Percentiles rank a stretch among this genome's conserved stretches.
These are phyloP conservation scores for Druon quercuslanigerum DNA, from an alignment of 1,140 invertebrate species.

Conservation along the genomic window DNA sequence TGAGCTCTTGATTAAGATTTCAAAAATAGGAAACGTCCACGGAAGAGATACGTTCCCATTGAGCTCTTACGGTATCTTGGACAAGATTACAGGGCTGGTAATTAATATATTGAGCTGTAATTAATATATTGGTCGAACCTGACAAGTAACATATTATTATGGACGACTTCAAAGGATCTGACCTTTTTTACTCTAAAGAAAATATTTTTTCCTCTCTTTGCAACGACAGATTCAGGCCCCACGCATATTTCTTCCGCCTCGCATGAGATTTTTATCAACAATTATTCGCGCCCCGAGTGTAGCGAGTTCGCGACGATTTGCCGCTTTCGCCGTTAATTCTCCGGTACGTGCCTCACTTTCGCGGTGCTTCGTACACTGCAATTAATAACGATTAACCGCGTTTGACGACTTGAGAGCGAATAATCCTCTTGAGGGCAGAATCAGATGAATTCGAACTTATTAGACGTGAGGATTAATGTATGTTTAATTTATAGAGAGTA, in stretches of 20 bases:
- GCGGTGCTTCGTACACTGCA: constrained; percentile 40
- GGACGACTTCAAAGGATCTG: background rate
- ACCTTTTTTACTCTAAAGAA: background rate
- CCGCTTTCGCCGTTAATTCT: constrained; percentile 40
- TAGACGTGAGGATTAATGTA: too few relatives aligned
- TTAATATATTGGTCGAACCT: constrained; percentile 69
- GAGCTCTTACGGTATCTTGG: background rate
- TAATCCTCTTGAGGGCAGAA: background rate
- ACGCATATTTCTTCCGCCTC: constrained; percentile 28
- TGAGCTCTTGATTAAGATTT: too few relatives aligned
- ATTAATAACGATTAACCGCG: constrained; percentile 54
- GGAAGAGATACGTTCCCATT: background rate
- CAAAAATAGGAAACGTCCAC: too few relatives aligned
- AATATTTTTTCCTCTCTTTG: constrained; percentile 38
- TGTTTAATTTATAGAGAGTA: too few relatives aligned
- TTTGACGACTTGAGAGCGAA: constrained; percentile 37
- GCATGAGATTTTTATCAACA: constrained; percentile 59
- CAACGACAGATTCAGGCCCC: constrained; percentile 59
- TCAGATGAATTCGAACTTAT: background rate
- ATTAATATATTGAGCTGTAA: constrained; percentile 73
- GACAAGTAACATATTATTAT: constrained; percentile 67
- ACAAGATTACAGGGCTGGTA: constrained; percentile 68
- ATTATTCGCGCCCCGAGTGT: constrained; percentile 56
- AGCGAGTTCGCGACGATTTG: constrained; percentile 49
- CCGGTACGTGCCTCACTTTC: constrained; percentile 32